These are phyloP conservation scores for Adelognathus sp. DNA, from an alignment of 2,888 invertebrate species.

Conservation along the genomic window DNA sequence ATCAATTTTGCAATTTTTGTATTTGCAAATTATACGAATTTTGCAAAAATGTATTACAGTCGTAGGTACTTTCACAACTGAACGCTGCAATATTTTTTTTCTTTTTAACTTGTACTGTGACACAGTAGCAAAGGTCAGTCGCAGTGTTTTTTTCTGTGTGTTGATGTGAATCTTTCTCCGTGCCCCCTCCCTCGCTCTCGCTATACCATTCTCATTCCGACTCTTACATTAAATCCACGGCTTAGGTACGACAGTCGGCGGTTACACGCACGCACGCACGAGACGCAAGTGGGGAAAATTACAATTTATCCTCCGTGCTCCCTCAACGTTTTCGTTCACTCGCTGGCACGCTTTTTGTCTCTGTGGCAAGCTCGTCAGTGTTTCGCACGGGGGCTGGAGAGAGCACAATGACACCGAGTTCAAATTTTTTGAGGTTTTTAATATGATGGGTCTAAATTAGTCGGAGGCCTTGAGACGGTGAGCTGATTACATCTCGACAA, in stretches of 20 bases:
- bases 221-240: neutral
- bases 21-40: slow-evolving; percentile 8
- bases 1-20: too few relatives aligned
- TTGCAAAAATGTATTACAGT: neutral
- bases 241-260: neutral
- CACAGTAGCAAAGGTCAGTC: slow-evolving; percentile 23
- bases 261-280: neutral
- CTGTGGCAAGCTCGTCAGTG: neutral
- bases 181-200: too few relatives aligned
- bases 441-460: slow-evolving; percentile 10
- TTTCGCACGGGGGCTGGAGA: neutral
- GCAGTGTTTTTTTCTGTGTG: neutral
- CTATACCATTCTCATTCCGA: too few relatives aligned
- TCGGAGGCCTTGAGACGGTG: slow-evolving; percentile 27
- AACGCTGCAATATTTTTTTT: too few relatives aligned
- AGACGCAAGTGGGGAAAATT: slow-evolving; percentile 10
- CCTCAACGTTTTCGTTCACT: neutral
- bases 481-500: slow-evolving; percentile 17
- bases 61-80: neutral
- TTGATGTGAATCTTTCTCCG: neutral
- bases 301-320: slow-evolving; percentile 9
- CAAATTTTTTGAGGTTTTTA: neutral
- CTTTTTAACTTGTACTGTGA: too few relatives aligned
- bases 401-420: neutral
- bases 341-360: neutral